These are phyloP conservation scores for Abramis brama DNA, from an alignment of 2,113 vertebrate genomes.

Conservation along the genomic window DNA sequence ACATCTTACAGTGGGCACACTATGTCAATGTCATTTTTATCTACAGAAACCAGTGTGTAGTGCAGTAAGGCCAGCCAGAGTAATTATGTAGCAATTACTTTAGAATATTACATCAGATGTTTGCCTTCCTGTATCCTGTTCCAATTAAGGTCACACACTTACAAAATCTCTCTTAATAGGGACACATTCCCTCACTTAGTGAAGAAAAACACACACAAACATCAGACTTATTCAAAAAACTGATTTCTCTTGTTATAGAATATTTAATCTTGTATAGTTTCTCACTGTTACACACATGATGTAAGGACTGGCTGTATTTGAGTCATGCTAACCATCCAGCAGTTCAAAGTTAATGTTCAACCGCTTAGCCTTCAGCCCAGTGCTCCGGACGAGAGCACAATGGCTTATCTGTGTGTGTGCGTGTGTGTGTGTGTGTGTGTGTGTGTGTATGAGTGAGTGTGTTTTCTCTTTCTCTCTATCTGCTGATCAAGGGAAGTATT, in stretches of 20 bases:
- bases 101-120: slow-evolving; percentile 43
- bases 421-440: slow-evolving; percentile 21
- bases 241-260: background rate
- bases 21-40: slow-evolving; percentile 41
- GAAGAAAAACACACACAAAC: background rate
- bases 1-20: slow-evolving; percentile 5
- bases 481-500: slow-evolving; percentile 57
- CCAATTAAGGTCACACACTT: slow-evolving; percentile 6
- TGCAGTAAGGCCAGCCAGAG: slow-evolving; percentile 23
- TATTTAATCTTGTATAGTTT: background rate
- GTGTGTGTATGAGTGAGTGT: slow-evolving; percentile 18
- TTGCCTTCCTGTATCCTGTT: slow-evolving; percentile 43
- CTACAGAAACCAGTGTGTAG: slow-evolving; percentile 12
- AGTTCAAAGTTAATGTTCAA: slow-evolving; percentile 59
- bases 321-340: slow-evolving; percentile 12
- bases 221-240: background rate
- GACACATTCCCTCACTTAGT: background rate
- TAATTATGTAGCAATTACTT: slow-evolving; percentile 26
- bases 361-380: slow-evolving; percentile 45
- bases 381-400: slow-evolving; percentile 56
- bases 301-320: background rate
- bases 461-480: slow-evolving; percentile 57
- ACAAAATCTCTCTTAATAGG: slow-evolving; percentile 7
- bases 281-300: background rate
- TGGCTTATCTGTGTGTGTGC: slow-evolving; percentile 55